Evolutionary conservation across 2,113 vertebrate species (phyloP), one percentile per base, ranked within the genome.

Genomic region (Nycticryphes semicollaris): DNA sequence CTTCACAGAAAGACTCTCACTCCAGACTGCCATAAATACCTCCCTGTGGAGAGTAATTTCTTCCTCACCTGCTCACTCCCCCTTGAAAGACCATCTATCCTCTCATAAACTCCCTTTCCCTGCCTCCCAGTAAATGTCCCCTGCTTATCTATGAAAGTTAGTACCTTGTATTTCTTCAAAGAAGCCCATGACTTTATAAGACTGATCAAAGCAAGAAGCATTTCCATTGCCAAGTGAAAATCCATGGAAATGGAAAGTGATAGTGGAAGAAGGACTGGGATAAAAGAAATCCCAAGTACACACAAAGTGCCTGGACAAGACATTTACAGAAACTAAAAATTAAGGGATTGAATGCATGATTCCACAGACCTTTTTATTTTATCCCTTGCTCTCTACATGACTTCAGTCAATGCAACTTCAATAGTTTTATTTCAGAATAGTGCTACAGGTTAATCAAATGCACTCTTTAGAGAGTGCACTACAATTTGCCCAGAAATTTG

Each of bases 91-190:
- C 20, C 20, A 70, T 22, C 23, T 59, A 20, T 12, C n/a, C 24
- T 84, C 27, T 48, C 35, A 51, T 10, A 56, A 21, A 15, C 9
- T 51, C 23, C n/a, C 35, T 39, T 72, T 12, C 3, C 25, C 14
- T 0, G 0, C 5, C 4, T 21, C 8, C 15, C 17, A 35, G 2
- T 31, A 75, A 56, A 64, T 16, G 19, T 66, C 8, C 35, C 62
- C 24, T 33, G 27, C 27, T 91, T 57, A 57, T n/a, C 60, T 39
- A 28, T 21, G 25, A 67, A 73, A 77, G 3, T 7, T 33, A 18
- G 13, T 20, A 84, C 22, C 25, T 75, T 64, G 5, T 10, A 56
- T 39, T 82, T 91, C 35, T 54, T 82, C 53, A 57, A n/a, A 84
- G 50, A n/a, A 91, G 14, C 16, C 27, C 59, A 35, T 31, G 10